Evolutionary conservation across 2,113 vertebrate genomes (phyloP).

Genomic region (Gasterosteus aculeatus): DNA sequence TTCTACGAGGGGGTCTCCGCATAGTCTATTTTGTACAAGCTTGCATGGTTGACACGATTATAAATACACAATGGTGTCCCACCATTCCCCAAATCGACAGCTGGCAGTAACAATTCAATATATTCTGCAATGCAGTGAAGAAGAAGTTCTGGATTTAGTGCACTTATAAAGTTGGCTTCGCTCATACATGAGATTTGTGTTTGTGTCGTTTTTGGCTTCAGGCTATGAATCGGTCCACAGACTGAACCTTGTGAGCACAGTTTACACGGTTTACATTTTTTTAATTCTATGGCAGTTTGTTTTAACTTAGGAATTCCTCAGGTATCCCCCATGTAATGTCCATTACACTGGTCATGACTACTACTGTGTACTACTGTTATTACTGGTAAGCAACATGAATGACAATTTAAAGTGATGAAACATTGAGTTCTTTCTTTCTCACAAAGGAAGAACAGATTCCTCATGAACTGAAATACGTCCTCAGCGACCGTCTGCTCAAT

Average conservation of each 20-base stretch:
- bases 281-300: not conserved
- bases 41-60: not conserved
- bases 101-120: not conserved
- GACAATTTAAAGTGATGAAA: not conserved
- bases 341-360: not conserved
- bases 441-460: conserved; percentile 15
- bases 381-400: not conserved
- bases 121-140: not conserved
- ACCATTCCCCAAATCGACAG: not conserved
- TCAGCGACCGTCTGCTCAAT: conserved; percentile 27
- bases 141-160: not conserved
- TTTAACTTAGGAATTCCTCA: not conserved
- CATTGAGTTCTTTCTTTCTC: not conserved
- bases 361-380: not conserved
- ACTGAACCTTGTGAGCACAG: not conserved
- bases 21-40: not conserved
- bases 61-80: not conserved
- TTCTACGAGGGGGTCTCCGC: not conserved
- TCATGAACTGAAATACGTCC: not conserved
- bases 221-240: not conserved
- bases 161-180: not conserved
- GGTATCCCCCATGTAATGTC: not conserved
- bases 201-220: not conserved
- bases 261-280: not conserved
- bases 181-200: not conserved